phyloP scores from a whole-genome alignment of 2,797 vertebrate species.

The Semaprochilodus insignis region DNA sequence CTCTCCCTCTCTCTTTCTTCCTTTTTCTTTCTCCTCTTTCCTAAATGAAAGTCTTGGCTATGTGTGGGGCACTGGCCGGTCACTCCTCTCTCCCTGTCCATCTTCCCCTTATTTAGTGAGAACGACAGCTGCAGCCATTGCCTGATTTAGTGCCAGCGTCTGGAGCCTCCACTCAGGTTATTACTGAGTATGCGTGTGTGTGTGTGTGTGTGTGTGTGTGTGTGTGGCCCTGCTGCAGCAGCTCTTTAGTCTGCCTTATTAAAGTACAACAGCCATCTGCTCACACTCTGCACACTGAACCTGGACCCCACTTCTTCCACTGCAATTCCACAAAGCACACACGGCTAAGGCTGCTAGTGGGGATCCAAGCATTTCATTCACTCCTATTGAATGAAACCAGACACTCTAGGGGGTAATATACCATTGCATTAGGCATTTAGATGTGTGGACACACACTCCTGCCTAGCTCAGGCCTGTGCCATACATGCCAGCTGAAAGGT shows the following conservation, averaged over 20 bases:
- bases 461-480: not conserved
- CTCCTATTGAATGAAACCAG: not conserved
- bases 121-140: conserved; percentile 17
- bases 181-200: conserved; percentile 21
- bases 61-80: not conserved
- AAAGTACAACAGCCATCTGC: conserved; percentile 33
- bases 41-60: conserved; percentile 5
- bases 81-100: conserved; percentile 14
- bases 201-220: conserved; percentile 21
- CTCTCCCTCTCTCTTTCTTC: not conserved
- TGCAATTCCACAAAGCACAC: not conserved
- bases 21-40: not conserved
- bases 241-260: conserved; percentile 33
- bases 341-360: not conserved
- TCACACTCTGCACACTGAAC: conserved; percentile 1
- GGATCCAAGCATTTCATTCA: not conserved
- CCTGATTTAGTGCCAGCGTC: conserved; percentile 23
- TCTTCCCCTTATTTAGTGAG: conserved; percentile 20
- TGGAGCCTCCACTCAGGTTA: conserved; percentile 20
- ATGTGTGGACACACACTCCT: not conserved
- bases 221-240: not conserved
- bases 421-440: not conserved
- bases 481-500: not conserved
- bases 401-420: not conserved
- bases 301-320: not conserved